Percentiles rank a stretch among this genome's conserved stretches.
Evolutionary conservation across 2,113 vertebrate species (phyloP).

Genomic region (Toxostoma redivivum): DNA sequence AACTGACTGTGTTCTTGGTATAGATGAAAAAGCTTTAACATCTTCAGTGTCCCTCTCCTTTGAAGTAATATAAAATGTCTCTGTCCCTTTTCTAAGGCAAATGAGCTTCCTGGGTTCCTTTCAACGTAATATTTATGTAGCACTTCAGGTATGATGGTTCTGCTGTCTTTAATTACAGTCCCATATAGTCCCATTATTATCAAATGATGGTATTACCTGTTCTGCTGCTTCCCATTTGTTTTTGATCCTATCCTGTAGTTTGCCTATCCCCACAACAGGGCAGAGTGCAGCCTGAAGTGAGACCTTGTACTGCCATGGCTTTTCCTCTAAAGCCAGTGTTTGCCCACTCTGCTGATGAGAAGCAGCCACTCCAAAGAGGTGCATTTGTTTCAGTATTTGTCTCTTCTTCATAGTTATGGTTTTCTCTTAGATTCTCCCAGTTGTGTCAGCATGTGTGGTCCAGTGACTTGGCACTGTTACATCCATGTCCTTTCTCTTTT

Average conservation of each 20-base stretch:
- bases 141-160: not conserved
- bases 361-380: not conserved
- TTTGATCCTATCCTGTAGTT: not conserved
- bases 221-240: not conserved
- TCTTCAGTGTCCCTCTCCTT: not conserved
- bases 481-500: not conserved
- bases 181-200: not conserved
- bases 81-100: not conserved
- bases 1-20: not conserved
- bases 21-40: not conserved
- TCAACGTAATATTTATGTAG: not conserved
- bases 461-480: not conserved
- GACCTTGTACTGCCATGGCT: not conserved
- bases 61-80: not conserved
- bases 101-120: not conserved
- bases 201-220: not conserved
- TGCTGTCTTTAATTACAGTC: not conserved
- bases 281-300: not conserved
- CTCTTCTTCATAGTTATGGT: not conserved
- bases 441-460: not conserved
- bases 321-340: not conserved
- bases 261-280: not conserved
- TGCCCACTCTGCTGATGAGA: not conserved
- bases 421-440: not conserved
- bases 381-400: not conserved